Conservation (phyloP, 2,797 vertebrate species). For the Lepus oiostolus region DNA sequence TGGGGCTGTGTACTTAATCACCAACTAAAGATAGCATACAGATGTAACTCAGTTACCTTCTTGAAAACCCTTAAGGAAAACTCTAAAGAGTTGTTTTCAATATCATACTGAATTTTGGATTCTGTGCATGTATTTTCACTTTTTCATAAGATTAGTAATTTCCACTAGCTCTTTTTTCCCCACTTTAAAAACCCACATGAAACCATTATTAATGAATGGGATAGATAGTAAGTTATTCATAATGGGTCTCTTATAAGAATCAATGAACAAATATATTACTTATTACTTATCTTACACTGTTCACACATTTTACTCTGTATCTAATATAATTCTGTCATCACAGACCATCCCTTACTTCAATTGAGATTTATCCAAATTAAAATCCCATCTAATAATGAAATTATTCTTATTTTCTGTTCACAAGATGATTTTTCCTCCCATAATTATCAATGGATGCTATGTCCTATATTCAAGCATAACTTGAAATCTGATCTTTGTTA, state of each 20-base stretch:
- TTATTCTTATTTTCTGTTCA: slow-evolving; percentile 38
- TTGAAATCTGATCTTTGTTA: slow-evolving; percentile 14
- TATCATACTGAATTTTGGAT: slow-evolving; percentile 2
- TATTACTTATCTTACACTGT: neutral
- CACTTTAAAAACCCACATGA: slow-evolving; percentile 11
- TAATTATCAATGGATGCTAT: slow-evolving; percentile 3
- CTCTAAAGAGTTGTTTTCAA: neutral
- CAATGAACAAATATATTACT: neutral
- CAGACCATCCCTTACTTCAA: neutral
- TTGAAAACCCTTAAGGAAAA: slow-evolving; percentile 42
- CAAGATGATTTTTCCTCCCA: neutral
- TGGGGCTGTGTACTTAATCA: slow-evolving; percentile 9
- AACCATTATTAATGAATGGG: slow-evolving; percentile 8
- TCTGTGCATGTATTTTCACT: neutral
- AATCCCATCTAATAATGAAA: slow-evolving; percentile 12
- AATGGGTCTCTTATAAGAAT: neutral
- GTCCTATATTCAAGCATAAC: slow-evolving; percentile 5
- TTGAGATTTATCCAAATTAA: neutral
- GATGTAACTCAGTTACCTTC: neutral
- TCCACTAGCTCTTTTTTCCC: neutral
- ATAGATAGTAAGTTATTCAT: neutral
- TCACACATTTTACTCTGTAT: neutral
- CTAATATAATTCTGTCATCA: slow-evolving; percentile 2
- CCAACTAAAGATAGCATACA: neutral
- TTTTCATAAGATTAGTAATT: slow-evolving; percentile 1